A percentile compares a stretch with the other conserved stretches of the same genome.
Evolutionary conservation across 2,113 vertebrate genomes (phyloP).

Genomic region (Pipa parva): DNA sequence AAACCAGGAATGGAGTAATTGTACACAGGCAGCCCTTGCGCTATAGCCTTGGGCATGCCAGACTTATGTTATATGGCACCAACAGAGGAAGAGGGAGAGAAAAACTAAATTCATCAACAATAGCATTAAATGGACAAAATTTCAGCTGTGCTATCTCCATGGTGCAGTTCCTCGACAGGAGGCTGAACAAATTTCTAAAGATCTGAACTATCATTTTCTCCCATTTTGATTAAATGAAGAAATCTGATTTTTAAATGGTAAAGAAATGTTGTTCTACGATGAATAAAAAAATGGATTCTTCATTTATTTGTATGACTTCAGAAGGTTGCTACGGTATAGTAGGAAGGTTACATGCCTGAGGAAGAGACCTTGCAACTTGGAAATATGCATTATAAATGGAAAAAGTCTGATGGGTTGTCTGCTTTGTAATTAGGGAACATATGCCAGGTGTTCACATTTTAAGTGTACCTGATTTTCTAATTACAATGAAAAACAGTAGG

Average conservation of each 20-base stretch:
- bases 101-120: slow-evolving; percentile 36
- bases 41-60: slow-evolving; percentile 50
- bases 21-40: slow-evolving; percentile 63
- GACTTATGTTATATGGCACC: slow-evolving; percentile 49
- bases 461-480: too few species aligned
- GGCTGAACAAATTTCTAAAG: not conserved
- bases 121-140: slow-evolving; percentile 46
- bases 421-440: too few species aligned
- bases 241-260: not conserved
- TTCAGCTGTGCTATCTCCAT: slow-evolving; percentile 43
- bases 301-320: too few species aligned
- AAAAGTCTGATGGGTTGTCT: too few species aligned
- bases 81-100: slow-evolving; percentile 13
- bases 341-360: too few species aligned
- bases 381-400: too few species aligned
- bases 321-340: too few species aligned
- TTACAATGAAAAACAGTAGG: too few species aligned
- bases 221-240: not conserved
- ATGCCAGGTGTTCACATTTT: too few species aligned
- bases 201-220: not conserved
- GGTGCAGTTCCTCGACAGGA: slow-evolving; percentile 36
- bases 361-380: too few species aligned
- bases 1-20: slow-evolving; percentile 67
- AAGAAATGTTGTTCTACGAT: too few species aligned
- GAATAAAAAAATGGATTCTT: too few species aligned